Evolutionary conservation across 2,113 vertebrate genomes (phyloP).

Genomic region (Percopsis transmontana): DNA sequence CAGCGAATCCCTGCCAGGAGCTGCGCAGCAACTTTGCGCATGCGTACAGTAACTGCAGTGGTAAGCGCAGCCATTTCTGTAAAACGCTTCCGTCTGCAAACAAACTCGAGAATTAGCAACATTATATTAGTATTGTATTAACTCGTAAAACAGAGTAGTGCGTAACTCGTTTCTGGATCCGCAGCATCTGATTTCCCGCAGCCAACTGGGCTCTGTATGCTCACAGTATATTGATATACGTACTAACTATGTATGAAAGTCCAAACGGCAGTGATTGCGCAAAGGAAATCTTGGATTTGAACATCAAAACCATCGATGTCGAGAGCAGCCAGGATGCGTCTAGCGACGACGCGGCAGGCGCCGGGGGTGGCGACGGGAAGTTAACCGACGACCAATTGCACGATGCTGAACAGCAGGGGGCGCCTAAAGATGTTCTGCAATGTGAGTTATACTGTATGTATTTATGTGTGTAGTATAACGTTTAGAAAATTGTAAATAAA

Average conservation of each 20-base stretch:
- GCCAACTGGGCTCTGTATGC: background rate
- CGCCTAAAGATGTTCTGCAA: no score
- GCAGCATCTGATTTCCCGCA: no score
- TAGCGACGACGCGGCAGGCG: slow-evolving; percentile 26
- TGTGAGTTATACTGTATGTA: no score
- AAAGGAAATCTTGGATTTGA: slow-evolving; percentile 46
- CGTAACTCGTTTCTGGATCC: no score
- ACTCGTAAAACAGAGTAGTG: no score
- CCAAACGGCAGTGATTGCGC: slow-evolving; percentile 38
- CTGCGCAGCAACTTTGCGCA: slow-evolving; percentile 81
- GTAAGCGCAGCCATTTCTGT: slow-evolving; percentile 76
- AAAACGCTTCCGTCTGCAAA: slow-evolving; percentile 9
- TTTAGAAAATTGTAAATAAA: no score
- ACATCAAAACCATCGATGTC: slow-evolving; percentile 56
- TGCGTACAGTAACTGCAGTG: slow-evolving; percentile 51
- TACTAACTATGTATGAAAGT: slow-evolving; percentile 51
- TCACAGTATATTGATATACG: background rate
- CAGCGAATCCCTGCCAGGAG: slow-evolving; percentile 64
- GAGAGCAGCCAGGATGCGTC: slow-evolving; percentile 58
- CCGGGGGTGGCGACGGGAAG: no score
- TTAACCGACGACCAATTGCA: no score
- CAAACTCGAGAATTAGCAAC: background rate
- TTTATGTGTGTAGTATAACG: no score
- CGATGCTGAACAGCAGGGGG: no score
- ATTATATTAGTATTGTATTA: no score